These are phyloP conservation scores for Tokudaia tokunoshimensis DNA, from an alignment of 2,797 vertebrate species.

Conservation along the genomic window DNA sequence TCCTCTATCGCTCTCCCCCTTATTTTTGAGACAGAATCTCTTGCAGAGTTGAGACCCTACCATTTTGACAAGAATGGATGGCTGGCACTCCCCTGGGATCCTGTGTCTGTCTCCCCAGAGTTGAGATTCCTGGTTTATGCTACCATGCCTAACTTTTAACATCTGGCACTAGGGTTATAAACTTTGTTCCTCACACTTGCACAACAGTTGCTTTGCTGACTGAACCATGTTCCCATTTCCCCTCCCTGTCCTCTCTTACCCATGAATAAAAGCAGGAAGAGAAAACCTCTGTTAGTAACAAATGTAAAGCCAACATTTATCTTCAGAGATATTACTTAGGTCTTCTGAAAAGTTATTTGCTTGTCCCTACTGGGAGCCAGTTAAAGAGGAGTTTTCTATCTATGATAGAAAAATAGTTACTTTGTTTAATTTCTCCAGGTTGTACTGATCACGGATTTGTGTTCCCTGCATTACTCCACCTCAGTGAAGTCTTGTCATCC, in stretches of 20 bases:
- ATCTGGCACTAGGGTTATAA: neutral
- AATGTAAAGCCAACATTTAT: neutral
- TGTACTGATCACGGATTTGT: neutral
- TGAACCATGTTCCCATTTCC: neutral
- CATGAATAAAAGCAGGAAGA: slow-evolving; percentile 34
- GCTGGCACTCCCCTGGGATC: neutral
- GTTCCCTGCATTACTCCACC: neutral
- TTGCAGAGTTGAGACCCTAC: neutral
- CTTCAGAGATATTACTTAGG: neutral
- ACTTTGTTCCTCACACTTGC: neutral
- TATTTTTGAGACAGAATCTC: neutral
- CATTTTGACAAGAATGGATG: neutral
- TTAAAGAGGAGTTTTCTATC: slow-evolving; percentile 5
- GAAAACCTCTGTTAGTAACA: neutral
- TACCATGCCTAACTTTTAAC: neutral
- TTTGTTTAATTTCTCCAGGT: neutral
- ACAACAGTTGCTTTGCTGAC: neutral
- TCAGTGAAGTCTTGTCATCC: neutral
- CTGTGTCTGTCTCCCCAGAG: neutral
- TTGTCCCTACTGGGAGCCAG: neutral
- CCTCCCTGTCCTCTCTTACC: neutral
- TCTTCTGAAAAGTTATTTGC: neutral
- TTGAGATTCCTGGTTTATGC: neutral
- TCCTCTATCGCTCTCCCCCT: neutral
- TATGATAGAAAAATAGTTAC: neutral